Conservation (phyloP, 2,113 vertebrate genomes). For the Atractosteus spatula region DNA sequence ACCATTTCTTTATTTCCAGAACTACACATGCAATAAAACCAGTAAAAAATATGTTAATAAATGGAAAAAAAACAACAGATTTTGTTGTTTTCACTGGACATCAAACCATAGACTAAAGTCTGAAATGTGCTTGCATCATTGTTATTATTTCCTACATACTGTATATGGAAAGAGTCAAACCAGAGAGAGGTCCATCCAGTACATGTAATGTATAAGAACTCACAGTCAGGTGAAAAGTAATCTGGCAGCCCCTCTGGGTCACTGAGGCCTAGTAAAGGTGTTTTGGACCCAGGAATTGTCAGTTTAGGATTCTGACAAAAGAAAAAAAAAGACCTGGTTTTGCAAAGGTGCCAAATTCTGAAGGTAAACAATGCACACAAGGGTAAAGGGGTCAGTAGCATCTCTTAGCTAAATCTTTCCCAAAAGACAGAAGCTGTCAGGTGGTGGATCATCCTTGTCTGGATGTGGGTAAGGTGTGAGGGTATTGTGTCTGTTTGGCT, state of each 20-base stretch:
- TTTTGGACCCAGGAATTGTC: constrained; percentile 51
- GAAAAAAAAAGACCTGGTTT: constrained; percentile 38
- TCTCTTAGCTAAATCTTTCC: constrained; percentile 50
- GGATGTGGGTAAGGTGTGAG: constrained; percentile 34
- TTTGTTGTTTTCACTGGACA: constrained; percentile 9
- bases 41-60: not conserved
- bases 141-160: constrained; percentile 65
- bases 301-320: constrained; percentile 49
- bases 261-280: constrained; percentile 47
- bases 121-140: constrained; percentile 47
- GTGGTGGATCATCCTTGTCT: constrained; percentile 49
- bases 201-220: constrained; percentile 53
- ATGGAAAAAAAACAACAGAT: not conserved
- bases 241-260: constrained; percentile 56
- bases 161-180: constrained; percentile 61
- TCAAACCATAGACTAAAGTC: no score
- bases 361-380: constrained; percentile 60
- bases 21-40: not conserved
- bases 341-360: constrained; percentile 47
- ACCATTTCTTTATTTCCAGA: constrained; percentile 35
- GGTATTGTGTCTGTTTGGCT: constrained; percentile 40
- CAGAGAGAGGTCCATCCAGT: constrained; percentile 57
- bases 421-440: constrained; percentile 59
- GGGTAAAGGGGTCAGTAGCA: constrained; percentile 55
- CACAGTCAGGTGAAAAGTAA: constrained; percentile 39